A percentile compares a stretch with the other conserved stretches of the same genome.
Evolutionary conservation across 1,140 invertebrate species (phyloP).

Genomic region (Ceratosolen fusciceps): DNA sequence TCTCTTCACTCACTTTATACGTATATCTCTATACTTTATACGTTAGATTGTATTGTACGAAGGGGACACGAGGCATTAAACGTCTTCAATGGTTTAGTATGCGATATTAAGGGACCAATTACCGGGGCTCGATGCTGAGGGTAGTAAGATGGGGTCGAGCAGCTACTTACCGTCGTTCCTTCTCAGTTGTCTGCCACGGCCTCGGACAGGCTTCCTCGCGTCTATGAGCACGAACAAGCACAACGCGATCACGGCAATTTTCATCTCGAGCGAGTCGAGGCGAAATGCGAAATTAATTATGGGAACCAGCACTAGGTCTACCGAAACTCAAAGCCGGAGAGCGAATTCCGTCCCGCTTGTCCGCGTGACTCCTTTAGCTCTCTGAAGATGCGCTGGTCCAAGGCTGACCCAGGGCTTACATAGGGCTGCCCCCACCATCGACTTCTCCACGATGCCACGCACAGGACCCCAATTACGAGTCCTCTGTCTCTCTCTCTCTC

Average conservation of each 20-base stretch:
- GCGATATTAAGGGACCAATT: no score
- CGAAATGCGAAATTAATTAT: conserved; percentile 46
- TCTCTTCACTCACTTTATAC: no score
- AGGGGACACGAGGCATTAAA: no score
- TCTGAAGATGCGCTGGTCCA: conserved; percentile 70
- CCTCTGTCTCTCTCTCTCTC: conserved; percentile 16
- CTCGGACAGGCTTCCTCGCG: conserved; percentile 1
- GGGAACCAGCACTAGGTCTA: conserved; percentile 45
- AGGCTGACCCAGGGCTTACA: conserved; percentile 70
- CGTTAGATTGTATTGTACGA: no score
- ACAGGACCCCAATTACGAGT: conserved; percentile 70
- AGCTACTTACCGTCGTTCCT: conserved; percentile 33
- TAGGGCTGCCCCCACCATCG: conserved; percentile 70
- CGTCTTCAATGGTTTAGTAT: no score
- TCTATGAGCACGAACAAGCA: conserved; percentile 29
- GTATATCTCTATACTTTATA: no score
- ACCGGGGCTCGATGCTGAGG: no score
- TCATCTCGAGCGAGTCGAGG: conserved; percentile 29
- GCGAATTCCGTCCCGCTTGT: not conserved
- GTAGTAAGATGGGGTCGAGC: not conserved
- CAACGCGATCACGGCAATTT: conserved; percentile 41
- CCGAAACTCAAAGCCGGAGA: conserved; percentile 20
- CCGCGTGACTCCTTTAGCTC: conserved; percentile 50
- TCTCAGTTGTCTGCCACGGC: conserved; percentile 15
- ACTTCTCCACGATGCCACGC: conserved; percentile 39